Conservation (phyloP, 1,140 invertebrate species). For the Bradynema listronoti region DNA sequence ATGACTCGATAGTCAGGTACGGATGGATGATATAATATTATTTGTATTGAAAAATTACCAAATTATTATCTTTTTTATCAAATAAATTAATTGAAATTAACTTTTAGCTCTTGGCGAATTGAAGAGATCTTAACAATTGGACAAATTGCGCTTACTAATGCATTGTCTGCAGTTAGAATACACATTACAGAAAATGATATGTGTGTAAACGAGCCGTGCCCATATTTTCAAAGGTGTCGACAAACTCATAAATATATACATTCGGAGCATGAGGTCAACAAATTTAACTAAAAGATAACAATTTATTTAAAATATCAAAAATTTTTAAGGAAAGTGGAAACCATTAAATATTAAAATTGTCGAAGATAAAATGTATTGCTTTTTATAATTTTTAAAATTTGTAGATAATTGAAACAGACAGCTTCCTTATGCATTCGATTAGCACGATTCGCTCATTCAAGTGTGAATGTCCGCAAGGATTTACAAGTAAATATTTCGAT, state of each 20-base stretch:
- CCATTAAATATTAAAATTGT: too few species aligned
- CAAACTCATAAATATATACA: conserved; percentile 83
- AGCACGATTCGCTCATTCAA: conserved; percentile 88
- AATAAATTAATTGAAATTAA: too few species aligned
- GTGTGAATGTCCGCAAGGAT: conserved; percentile 71
- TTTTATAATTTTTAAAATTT: neutral
- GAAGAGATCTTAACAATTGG: conserved; percentile 12
- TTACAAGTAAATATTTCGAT: conserved; percentile 61
- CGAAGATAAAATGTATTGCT: conserved; percentile 65
- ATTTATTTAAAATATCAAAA: too few species aligned
- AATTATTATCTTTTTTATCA: too few species aligned
- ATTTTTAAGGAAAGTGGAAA: too few species aligned
- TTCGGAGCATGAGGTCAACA: too few species aligned
- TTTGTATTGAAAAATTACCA: too few species aligned
- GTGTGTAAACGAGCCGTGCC: conserved; percentile 86
- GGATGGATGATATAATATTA: too few species aligned
- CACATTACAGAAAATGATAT: conserved; percentile 92
- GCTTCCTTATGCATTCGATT: conserved; percentile 85
- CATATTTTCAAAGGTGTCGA: conserved; percentile 87
- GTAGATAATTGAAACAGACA: conserved; percentile 65
- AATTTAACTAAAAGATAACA: too few species aligned
- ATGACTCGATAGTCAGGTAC: conserved; percentile 69
- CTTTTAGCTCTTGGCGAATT: conserved; percentile 12
- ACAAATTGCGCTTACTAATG: too few species aligned
- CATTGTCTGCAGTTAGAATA: too few species aligned